A percentile compares a stretch with the other conserved stretches of the same genome.
phyloP scores from a whole-genome alignment of 1,140 invertebrate species.

The Neotoxoptera formosana region DNA sequence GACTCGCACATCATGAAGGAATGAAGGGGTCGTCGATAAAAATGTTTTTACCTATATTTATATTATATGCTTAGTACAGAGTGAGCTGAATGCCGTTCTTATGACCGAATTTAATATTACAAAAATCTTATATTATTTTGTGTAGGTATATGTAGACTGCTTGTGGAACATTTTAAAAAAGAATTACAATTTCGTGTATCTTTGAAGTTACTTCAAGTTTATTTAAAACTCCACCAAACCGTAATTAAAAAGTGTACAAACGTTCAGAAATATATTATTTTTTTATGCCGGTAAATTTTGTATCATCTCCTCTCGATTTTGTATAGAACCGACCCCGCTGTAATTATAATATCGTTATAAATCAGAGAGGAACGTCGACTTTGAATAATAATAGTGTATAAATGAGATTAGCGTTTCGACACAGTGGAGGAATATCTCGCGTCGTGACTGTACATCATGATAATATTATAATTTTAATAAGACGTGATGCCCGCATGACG shows the following conservation, averaged over 20 bases:
- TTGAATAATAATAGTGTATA: neutral
- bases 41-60: neutral
- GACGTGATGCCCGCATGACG: neutral
- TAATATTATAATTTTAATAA: neutral
- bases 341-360: slow-evolving; percentile 10
- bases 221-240: neutral
- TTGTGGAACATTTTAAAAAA: too few relatives aligned
- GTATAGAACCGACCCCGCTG: neutral
- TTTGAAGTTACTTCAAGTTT: neutral
- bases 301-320: neutral
- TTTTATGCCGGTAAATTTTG: neutral
- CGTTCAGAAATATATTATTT: neutral
- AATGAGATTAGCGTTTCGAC: neutral
- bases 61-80: neutral
- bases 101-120: neutral
- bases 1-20: neutral
- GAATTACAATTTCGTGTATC: neutral
- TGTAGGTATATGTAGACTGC: too few relatives aligned
- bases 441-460: neutral
- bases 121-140: neutral
- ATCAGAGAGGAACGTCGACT: neutral
- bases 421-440: neutral
- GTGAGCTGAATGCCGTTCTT: neutral
- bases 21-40: neutral
- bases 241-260: neutral